These are phyloP conservation scores for Sebastiscus albofasciatus DNA, from an alignment of 2,797 vertebrate species.

Conservation along the genomic window DNA sequence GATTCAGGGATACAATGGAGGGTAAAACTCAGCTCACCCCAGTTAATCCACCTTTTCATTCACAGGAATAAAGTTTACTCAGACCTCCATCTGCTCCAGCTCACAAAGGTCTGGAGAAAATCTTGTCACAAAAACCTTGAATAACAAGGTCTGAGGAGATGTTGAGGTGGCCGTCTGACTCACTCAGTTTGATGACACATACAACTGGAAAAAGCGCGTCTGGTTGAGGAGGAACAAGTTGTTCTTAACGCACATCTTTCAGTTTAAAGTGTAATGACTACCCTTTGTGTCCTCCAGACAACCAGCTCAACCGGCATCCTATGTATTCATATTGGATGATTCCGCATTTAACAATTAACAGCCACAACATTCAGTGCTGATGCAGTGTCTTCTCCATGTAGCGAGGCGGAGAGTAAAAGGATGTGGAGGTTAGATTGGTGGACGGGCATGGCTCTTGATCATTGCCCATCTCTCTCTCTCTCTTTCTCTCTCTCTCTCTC, in stretches of 20 bases:
- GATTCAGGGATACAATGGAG: not conserved
- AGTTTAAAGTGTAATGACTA: not conserved
- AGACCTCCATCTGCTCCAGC: not conserved
- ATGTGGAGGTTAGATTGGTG: too few species aligned
- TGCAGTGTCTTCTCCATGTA: too few species aligned
- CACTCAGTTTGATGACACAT: not conserved
- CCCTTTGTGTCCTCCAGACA: too few species aligned
- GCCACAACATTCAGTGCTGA: too few species aligned
- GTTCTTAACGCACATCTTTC: not conserved
- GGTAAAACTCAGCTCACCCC: not conserved
- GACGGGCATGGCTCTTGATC: conserved; percentile 1
- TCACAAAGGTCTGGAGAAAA: not conserved
- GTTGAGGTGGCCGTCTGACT: not conserved
- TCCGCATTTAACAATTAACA: not conserved
- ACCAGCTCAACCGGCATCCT: too few species aligned
- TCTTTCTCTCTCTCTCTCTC: not conserved
- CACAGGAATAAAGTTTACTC: conserved; percentile 12
- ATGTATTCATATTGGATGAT: not conserved
- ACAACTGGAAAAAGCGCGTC: not conserved
- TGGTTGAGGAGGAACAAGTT: not conserved
- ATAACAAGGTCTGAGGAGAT: not conserved
- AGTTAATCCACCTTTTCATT: conserved; percentile 36
- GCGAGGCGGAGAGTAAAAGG: too few species aligned
- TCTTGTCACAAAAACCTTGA: not conserved
- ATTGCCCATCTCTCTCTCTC: not conserved